A percentile compares a stretch with the other conserved stretches of the same genome.
These are phyloP conservation scores for Kryptolebias ocellatus DNA, from an alignment of 2,797 vertebrate species.

Conservation along the genomic window DNA sequence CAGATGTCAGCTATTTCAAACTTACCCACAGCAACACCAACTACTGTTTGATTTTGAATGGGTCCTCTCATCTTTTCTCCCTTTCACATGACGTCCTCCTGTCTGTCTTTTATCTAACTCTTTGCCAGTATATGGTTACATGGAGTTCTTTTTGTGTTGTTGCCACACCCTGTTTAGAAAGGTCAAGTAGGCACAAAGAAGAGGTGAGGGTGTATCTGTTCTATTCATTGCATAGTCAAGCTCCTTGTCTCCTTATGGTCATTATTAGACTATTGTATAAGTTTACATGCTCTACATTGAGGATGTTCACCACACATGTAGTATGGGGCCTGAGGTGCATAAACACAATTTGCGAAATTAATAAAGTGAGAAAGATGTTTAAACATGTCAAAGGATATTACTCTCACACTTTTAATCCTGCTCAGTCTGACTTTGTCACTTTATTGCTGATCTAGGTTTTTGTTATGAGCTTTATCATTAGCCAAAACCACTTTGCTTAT, in stretches of 20 bases:
- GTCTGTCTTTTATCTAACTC: slow-evolving; percentile 74
- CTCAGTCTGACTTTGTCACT: slow-evolving; percentile 4
- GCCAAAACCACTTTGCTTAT: slow-evolving; percentile 24
- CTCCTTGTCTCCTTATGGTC: slow-evolving; percentile 47
- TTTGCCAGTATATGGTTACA: slow-evolving; percentile 79
- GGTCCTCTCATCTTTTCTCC: slow-evolving; percentile 67
- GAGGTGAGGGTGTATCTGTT: slow-evolving; percentile 73
- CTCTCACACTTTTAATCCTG: slow-evolving; percentile 12
- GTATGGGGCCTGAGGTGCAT: slow-evolving; percentile 37
- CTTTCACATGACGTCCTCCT: slow-evolving; percentile 74
- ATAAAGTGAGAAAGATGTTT: slow-evolving; percentile 39
- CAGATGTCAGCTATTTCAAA: slow-evolving; percentile 75
- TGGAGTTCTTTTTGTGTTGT: slow-evolving; percentile 74
- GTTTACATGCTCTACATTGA: slow-evolving; percentile 63
- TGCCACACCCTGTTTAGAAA: slow-evolving; percentile 78
- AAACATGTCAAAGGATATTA: slow-evolving; percentile 33
- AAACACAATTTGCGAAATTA: slow-evolving; percentile 44
- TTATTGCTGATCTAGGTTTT: slow-evolving; percentile 17
- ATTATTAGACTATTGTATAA: slow-evolving; percentile 66
- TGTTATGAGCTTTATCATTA: slow-evolving; percentile 37
- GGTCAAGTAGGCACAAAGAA: slow-evolving; percentile 72
- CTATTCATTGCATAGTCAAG: slow-evolving; percentile 46
- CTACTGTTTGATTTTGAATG: slow-evolving; percentile 71
- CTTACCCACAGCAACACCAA: slow-evolving; percentile 59
- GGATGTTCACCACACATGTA: slow-evolving; percentile 35